phyloP scores from a whole-genome alignment of 2,797 vertebrate genomes.

The Acanthurus tractus region DNA sequence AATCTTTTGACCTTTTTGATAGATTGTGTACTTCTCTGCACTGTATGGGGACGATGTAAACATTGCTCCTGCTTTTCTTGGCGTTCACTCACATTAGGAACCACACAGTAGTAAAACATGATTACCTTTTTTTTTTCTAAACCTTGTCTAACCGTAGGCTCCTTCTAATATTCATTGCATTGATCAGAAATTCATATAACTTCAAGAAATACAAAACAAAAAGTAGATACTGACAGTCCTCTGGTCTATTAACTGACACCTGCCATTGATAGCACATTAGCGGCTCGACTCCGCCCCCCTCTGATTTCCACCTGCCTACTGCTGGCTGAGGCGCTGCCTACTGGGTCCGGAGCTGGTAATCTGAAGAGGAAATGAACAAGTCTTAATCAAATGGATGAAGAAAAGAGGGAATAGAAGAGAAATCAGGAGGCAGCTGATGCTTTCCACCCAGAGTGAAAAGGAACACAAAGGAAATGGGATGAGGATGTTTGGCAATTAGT shows the following conservation, averaged over 20 bases:
- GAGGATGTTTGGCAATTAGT: conserved; percentile 83
- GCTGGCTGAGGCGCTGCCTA: conserved; percentile 74
- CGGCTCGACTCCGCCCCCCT: conserved; percentile 62
- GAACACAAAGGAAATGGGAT: conserved; percentile 81
- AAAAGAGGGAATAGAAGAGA: conserved; percentile 71
- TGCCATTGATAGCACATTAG: conserved; percentile 74
- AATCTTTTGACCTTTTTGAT: conserved; percentile 48
- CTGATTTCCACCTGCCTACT: conserved; percentile 71
- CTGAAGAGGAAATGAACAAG: conserved; percentile 85
- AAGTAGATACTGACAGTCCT: conserved; percentile 66
- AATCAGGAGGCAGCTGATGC: conserved; percentile 76
- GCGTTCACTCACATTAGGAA: conserved; percentile 43
- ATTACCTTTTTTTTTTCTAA: conserved; percentile 16
- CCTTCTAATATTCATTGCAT: conserved; percentile 66
- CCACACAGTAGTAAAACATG: conserved; percentile 47
- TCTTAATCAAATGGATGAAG: conserved; percentile 84
- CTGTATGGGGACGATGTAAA: conserved; percentile 68
- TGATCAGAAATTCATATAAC: conserved; percentile 71
- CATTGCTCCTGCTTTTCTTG: conserved; percentile 64
- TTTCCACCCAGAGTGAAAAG: conserved; percentile 74
- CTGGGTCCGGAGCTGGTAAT: conserved; percentile 91
- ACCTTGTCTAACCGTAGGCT: conserved; percentile 38
- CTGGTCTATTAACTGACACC: conserved; percentile 69
- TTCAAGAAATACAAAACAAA: conserved; percentile 46
- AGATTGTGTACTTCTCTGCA: conserved; percentile 58